Evolutionary conservation across 2,797 vertebrate species (phyloP), one percentile per base, ranked within the genome.

Genomic region (Tangara arthus): DNA sequence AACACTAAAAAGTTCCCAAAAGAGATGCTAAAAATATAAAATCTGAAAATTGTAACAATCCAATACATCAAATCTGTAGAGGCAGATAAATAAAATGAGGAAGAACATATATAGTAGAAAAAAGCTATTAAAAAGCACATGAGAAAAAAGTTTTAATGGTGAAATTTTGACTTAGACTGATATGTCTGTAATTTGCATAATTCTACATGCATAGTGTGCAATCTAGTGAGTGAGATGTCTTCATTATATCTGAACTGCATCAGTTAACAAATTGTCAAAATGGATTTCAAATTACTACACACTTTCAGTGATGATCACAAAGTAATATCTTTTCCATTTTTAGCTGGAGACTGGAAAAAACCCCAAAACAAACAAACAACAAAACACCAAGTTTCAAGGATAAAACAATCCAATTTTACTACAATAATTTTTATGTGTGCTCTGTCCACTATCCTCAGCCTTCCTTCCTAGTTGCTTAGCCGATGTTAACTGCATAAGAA

Each of bases 221-320:
- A 65, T 80, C 59, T 32, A 77, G 53, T 56, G n/a, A 81, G 35
- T 57, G 68, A 77, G 47, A 73, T 42, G 44, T 84, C 80, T 92
- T 86, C 66, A 55, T 96, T 79, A 69, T 52, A 69, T 44, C 66
- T 61, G 81, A 90, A 89, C 50, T 82, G 37, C 71, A 88, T 60
- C 90, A 94, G 47, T 72, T 92, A 87, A 60, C 56, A 69, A 90
- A 90, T 72, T 93, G 70, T 82, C 46, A 86, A 75, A 83, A 93
- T 79, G 55, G 79, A 79, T 87, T 94, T 72, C 4, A 26, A 82
- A 79, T 79, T 69, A 59, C 50, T 79, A 50, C 28, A 42, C 17
- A 57, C 23, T 91, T 91, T 42, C 59, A 65, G 59, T 61, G 37
- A 61, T 76, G 42, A 82, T 84, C 66, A 76, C 42, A 57, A 75